phyloP scores from a whole-genome alignment of 1,140 invertebrate species.

The Danaus melanippus region DNA sequence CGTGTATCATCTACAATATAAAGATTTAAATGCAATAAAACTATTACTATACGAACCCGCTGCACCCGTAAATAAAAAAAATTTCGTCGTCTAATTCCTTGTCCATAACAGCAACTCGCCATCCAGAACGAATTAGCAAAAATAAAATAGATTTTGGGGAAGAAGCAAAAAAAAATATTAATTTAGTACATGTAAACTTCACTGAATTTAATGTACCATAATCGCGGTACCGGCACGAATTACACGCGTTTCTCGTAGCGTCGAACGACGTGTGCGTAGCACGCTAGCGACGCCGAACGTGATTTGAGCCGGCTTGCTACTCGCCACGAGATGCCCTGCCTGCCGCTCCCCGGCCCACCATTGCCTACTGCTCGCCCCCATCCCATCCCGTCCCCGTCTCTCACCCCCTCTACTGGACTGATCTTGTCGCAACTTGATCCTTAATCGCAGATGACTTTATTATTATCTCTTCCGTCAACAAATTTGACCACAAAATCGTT shows the following conservation, averaged over 20 bases:
- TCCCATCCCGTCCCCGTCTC: constrained; percentile 12
- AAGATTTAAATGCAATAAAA: neutral
- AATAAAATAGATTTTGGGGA: neutral
- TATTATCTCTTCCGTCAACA: neutral
- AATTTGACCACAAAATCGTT: neutral
- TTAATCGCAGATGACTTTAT: constrained; percentile 18
- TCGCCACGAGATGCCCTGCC: constrained; percentile 39
- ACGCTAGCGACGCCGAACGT: constrained; percentile 49
- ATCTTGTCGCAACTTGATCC: constrained; percentile 22
- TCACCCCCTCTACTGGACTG: constrained; percentile 8
- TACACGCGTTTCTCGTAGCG: constrained; percentile 12
- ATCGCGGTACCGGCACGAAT: constrained; percentile 11
- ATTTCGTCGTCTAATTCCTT: constrained; percentile 51
- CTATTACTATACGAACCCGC: constrained; percentile 44
- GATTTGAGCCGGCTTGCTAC: constrained; percentile 36
- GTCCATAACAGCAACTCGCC: constrained; percentile 43
- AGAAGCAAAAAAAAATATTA: too few species aligned
- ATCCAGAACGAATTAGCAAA: constrained; percentile 26
- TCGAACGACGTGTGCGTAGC: constrained; percentile 31
- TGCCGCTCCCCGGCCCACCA: constrained; percentile 27
- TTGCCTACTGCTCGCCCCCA: constrained; percentile 8
- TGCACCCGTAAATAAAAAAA: constrained; percentile 46
- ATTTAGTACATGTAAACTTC: neutral
- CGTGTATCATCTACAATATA: too few species aligned
- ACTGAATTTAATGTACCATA: constrained; percentile 1